Conservation (phyloP, 2,888 invertebrate species). For the Caenorhabditis parvicauda region DNA sequence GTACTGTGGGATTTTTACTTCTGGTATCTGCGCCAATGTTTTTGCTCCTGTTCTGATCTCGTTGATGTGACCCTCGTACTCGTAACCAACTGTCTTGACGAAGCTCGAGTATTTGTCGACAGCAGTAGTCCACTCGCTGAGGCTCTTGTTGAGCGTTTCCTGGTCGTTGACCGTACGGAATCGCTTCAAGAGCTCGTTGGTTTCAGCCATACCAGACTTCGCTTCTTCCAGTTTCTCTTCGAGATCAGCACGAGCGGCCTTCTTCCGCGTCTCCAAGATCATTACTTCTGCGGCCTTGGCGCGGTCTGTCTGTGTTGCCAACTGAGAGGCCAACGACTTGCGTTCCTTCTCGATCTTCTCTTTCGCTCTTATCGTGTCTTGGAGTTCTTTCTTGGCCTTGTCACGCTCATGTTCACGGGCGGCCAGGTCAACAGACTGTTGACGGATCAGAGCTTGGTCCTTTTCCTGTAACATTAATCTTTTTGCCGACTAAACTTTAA, state of each 20-base stretch:
- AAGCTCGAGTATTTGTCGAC: slow-evolving; percentile 25
- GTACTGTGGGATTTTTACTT: slow-evolving; percentile 17
- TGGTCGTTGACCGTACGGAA: slow-evolving; percentile 29
- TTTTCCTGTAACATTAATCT: not conserved
- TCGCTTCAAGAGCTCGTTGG: slow-evolving; percentile 18
- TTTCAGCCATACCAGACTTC: slow-evolving; percentile 20
- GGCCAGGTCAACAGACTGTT: slow-evolving; percentile 16
- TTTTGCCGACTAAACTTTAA: slow-evolving; percentile 10
- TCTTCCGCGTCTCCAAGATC: slow-evolving; percentile 21
- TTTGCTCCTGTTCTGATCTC: slow-evolving; percentile 30
- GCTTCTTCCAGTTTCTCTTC: slow-evolving; percentile 24
- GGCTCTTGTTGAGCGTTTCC: slow-evolving; percentile 23
- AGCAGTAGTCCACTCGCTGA: slow-evolving; percentile 31
- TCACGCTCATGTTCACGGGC: slow-evolving; percentile 18
- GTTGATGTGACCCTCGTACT: slow-evolving; percentile 32
- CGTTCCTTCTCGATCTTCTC: slow-evolving; percentile 25
- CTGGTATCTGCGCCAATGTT: slow-evolving; percentile 19
- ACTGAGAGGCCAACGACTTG: slow-evolving; percentile 12
- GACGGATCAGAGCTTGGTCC: no score
- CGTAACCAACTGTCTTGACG: slow-evolving; percentile 13
- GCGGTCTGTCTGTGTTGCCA: slow-evolving; percentile 19
- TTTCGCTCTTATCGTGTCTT: slow-evolving; percentile 12
- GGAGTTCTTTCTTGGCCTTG: slow-evolving; percentile 14
- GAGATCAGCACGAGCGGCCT: slow-evolving; percentile 15
- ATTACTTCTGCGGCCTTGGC: slow-evolving; percentile 21